Evolutionary conservation across 2,797 vertebrate species (phyloP), one percentile per base, ranked within the genome.

Genomic region (Setipinna tenuifilis): DNA sequence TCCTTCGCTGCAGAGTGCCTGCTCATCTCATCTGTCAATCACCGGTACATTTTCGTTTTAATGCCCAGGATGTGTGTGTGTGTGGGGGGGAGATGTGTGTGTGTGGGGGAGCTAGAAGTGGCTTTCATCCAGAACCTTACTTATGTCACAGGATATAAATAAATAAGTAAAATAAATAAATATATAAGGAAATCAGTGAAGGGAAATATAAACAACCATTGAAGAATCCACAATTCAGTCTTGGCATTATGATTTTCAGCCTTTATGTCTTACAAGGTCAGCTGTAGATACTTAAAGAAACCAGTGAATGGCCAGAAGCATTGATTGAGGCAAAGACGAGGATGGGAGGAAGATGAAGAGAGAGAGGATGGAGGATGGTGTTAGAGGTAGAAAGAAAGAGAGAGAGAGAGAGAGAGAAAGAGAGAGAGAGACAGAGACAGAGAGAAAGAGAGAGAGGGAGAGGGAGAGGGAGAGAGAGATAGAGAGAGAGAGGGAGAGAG

Each of bases 21-120:
- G 92, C 94, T 94, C 91, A 92, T 93, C 94, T 94, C 91, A 92
- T 92, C 92, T 94, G 94, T 92, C 94, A 94, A 93, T 94, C 92
- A 93, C 80, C 82, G 89, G 86, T 88, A 89, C 88, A 89, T 86
- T 91, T 93, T 94, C 90, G 90, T 94, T 93, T 92, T 92, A 94
- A 94, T 93, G 91, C 88, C 86, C 90, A 89, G 87, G 88, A 90
- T 88, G 90, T 0, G 86, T 61, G 59, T 25, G n/a, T n/a, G n/a
- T n/a, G n/a, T n/a, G n/a, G n/a, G n/a, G n/a, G n/a, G n/a, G n/a
- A n/a, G n/a, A 11, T 25, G 61, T 71, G 65, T 31, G 23, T 48
- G 46, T 48, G 61, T 10, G 61, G 68, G 68, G 16, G 71, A n/a
- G 71, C 35, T 78, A 78, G 21, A 78, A 78, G 19, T 78, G 71